These are phyloP conservation scores for Zele albiditarsus DNA, from an alignment of 2,888 invertebrate genomes.

Conservation along the genomic window DNA sequence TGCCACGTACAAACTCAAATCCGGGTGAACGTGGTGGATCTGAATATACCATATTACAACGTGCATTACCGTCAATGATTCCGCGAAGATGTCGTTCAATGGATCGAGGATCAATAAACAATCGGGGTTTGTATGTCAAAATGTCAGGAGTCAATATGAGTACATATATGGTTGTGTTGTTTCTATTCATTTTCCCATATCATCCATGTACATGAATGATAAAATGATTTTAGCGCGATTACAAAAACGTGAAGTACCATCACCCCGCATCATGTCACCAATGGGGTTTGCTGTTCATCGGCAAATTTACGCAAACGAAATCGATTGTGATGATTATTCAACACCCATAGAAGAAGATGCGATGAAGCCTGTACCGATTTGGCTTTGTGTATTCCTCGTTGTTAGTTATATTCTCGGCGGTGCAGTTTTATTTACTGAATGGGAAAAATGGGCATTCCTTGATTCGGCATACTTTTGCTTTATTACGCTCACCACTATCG, in stretches of 20 bases:
- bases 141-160: constrained; percentile 47
- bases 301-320: constrained; percentile 77
- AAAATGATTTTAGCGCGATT: constrained; percentile 56
- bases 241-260: constrained; percentile 66
- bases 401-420: constrained; percentile 93
- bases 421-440: constrained; percentile 87
- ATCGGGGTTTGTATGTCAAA: constrained; percentile 55
- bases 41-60: constrained; percentile 27
- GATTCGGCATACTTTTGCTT: constrained; percentile 96
- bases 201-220: neutral
- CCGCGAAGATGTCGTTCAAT: constrained; percentile 64
- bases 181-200: neutral
- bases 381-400: constrained; percentile 90
- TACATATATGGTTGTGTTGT: neutral
- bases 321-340: constrained; percentile 77
- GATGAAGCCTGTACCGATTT: constrained; percentile 87
- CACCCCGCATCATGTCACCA: constrained; percentile 81
- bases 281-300: constrained; percentile 79
- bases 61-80: constrained; percentile 16
- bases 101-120: constrained; percentile 46
- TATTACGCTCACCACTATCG: constrained; percentile 93
- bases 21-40: neutral
- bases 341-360: constrained; percentile 73
- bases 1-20: constrained; percentile 4
- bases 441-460: constrained; percentile 90